phyloP scores from a whole-genome alignment of 2,888 invertebrate species.

The Melangyna quadrimaculata region DNA sequence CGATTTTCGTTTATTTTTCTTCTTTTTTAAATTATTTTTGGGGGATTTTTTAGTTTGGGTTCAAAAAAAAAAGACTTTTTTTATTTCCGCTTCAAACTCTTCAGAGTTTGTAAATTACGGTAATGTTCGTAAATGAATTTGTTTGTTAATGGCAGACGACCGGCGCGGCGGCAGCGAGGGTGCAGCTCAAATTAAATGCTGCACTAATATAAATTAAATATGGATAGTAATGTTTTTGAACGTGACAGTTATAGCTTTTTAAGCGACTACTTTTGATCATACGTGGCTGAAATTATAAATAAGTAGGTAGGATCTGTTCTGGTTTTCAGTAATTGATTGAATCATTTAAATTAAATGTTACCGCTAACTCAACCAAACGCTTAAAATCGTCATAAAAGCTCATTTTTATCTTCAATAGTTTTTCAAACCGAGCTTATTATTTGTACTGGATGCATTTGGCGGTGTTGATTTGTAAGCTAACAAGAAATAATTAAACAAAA shows the following conservation, averaged over 20 bases:
- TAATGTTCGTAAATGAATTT: slow-evolving; percentile 49
- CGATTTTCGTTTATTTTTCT: slow-evolving; percentile 3
- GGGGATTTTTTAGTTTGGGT: slow-evolving; percentile 13
- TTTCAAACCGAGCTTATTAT: too few relatives aligned
- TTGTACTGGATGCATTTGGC: too few relatives aligned
- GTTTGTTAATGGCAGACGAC: not conserved
- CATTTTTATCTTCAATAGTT: too few relatives aligned
- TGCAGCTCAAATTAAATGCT: not conserved
- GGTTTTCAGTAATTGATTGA: too few relatives aligned
- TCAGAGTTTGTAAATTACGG: slow-evolving; percentile 45
- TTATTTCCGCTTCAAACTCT: slow-evolving; percentile 51
- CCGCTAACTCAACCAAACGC: too few relatives aligned
- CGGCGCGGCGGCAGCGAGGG: not conserved
- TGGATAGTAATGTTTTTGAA: slow-evolving; percentile 22
- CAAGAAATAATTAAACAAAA: too few relatives aligned
- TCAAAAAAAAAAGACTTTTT: slow-evolving; percentile 34
- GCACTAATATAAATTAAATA: slow-evolving; percentile 6
- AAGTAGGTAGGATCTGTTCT: too few relatives aligned
- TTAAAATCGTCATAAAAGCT: too few relatives aligned
- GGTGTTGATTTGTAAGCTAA: too few relatives aligned
- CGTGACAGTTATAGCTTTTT: slow-evolving; percentile 28
- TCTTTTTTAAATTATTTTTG: slow-evolving; percentile 16
- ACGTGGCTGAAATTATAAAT: not conserved
- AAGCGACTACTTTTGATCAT: slow-evolving; percentile 3
- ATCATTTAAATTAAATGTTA: too few relatives aligned